Percentiles rank a stretch among this genome's conserved stretches.
Conservation (phyloP, 2,888 invertebrate genomes). For the Drosophila emarginata region DNA sequence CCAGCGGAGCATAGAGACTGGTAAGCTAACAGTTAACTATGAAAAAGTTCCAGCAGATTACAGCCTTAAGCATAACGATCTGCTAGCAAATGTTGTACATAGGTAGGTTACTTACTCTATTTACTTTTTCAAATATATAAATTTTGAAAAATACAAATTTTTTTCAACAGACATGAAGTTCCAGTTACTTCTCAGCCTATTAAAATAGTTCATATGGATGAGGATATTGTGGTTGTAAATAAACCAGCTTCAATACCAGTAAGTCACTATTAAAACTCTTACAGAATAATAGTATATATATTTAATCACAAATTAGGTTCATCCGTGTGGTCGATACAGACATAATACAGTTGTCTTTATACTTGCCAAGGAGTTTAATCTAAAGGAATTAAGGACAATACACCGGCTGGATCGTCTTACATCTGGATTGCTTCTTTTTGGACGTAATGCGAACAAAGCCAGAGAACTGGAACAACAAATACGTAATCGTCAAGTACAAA, state of each 20-base stretch:
- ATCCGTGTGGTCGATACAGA: constrained; percentile 98
- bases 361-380: constrained; percentile 96
- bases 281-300: neutral
- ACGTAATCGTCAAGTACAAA: constrained; percentile 93
- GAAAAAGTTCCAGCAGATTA: constrained; percentile 95
- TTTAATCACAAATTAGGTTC: constrained; percentile 86
- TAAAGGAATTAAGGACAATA: constrained; percentile 95
- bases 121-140: too few species aligned
- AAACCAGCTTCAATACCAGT: constrained; percentile 99
- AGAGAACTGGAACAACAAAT: constrained; percentile 98
- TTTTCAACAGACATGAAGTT: constrained; percentile 96
- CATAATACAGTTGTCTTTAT: constrained; percentile 99
- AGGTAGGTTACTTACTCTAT: constrained; percentile 84
- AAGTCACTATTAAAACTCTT: constrained; percentile 83
- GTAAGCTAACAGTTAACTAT: constrained; percentile 95
- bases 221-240: constrained; percentile 99
- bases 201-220: constrained; percentile 97
- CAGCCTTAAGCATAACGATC: constrained; percentile 94
- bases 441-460: constrained; percentile 96
- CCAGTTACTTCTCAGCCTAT: constrained; percentile 97
- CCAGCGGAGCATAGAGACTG: constrained; percentile 94
- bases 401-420: constrained; percentile 98
- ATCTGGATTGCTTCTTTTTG: constrained; percentile 95
- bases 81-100: constrained; percentile 95
- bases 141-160: constrained; percentile 53